Base-by-base conservation (phyloP, 2,113 vertebrate genomes). In the Penelope pileata region DNA sequence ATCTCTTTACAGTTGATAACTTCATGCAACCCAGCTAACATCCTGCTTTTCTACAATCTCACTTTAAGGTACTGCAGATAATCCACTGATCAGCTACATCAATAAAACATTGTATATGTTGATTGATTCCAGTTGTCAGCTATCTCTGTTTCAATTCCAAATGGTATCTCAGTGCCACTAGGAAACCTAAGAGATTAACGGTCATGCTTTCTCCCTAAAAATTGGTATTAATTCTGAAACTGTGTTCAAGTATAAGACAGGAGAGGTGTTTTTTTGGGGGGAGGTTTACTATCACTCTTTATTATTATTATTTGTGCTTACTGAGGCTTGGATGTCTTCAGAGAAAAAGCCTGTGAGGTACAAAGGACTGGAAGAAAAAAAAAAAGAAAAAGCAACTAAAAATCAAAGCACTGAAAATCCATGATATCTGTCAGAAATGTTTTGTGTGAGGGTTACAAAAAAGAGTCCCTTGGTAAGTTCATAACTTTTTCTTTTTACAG, bases 321-420 rank as follows among this genome's bases (percentile, higher is more conserved):
- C 32, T 50, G 53, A 85, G 12, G 36, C 70, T 80, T 74, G n/a
- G 90, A 50, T 66, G 17, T 73, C 59, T 88, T 90, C 54, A 81
- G 66, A 93, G 62, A 58, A 85, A 82, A 85, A 91, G 30, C 43
- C n/a, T 85, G 60, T 69, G 54, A 85, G 67, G 48, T 53, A 85
- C n/a, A 83, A 59, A 93, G 8, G 40, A 69, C 45, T 83, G 75
- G n/a, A 72, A 87, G 69, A 85, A 16, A 90, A n/a, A 82, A 87
- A 67, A 86, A 11, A 90, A 80, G 30, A 90, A 70, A 86, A 13
- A 86, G n/a, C 69, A 77, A 72, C 38, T 90, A 62, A 90, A 93
- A 84, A 63, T 73, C 43, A 90, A 90, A 86, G 63, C 24, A 77
- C 24, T 85, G 70, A 77, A 88, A 93, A 76, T 77, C 40, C 1